Evolutionary conservation across 2,888 invertebrate species (phyloP).

Genomic region (Entomobrya proxima): DNA sequence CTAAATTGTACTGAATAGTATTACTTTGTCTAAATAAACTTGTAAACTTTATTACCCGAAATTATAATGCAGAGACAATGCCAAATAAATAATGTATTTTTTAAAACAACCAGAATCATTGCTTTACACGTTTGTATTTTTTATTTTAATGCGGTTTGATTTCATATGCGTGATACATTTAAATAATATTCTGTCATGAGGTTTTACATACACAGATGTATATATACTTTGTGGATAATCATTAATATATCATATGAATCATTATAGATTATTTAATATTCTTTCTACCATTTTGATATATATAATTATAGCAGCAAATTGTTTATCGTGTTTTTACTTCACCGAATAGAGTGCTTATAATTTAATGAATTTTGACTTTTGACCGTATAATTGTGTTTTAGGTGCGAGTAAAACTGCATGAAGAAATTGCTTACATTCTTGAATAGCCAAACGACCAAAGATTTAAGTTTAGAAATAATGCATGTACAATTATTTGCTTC

Average conservation of each 20-base stretch:
- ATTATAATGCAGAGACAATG: not conserved
- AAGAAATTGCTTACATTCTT: not conserved
- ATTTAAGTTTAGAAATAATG: not conserved
- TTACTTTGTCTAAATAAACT: not conserved
- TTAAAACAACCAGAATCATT: not conserved
- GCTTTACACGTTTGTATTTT: conserved; percentile 43
- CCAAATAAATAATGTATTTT: not conserved
- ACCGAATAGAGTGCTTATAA: conserved; percentile 20
- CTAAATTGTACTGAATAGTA: not conserved
- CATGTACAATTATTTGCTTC: conserved; percentile 58
- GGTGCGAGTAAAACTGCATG: not conserved
- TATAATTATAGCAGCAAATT: not conserved
- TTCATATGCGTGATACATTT: conserved; percentile 56
- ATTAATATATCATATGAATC: not conserved
- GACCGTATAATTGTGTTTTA: not conserved
- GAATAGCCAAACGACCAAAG: not conserved
- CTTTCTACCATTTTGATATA: not conserved
- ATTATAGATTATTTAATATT: conserved; percentile 24
- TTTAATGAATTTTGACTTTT: conserved; percentile 27
- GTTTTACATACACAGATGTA: conserved; percentile 21
- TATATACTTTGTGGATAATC: not conserved
- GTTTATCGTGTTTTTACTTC: conserved; percentile 7
- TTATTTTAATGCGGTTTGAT: conserved; percentile 57
- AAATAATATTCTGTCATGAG: conserved; percentile 52
- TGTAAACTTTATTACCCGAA: not conserved